Evolutionary conservation across 1,140 invertebrate genomes (phyloP).

Genomic region (Drosophila fuyamai): DNA sequence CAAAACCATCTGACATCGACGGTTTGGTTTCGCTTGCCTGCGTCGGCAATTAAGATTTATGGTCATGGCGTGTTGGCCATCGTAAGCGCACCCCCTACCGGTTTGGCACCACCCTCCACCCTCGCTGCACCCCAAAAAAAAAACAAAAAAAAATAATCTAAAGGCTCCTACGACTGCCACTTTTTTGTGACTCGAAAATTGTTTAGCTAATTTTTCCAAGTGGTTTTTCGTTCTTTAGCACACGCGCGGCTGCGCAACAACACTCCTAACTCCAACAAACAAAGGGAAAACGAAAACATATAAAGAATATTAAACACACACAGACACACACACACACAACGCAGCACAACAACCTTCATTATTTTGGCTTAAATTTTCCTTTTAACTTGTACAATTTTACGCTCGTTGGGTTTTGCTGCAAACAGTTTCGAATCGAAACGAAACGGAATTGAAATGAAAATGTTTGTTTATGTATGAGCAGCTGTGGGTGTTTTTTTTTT

Average conservation of each 20-base stretch:
- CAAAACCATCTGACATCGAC: constrained; percentile 30
- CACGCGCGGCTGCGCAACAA: constrained; percentile 70
- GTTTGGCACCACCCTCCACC: neutral
- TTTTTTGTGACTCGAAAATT: constrained; percentile 42
- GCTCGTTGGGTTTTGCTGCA: constrained; percentile 56
- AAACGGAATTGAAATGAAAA: constrained; percentile 26
- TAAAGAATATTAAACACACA: constrained; percentile 8
- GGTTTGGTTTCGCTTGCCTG: constrained; percentile 72
- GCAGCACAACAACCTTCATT: constrained; percentile 3
- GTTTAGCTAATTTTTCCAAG: constrained; percentile 62
- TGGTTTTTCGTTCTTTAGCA: constrained; percentile 49
- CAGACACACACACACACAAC: no score
- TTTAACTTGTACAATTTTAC: constrained; percentile 77
- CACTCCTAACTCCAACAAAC: constrained; percentile 3
- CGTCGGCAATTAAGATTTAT: constrained; percentile 80
- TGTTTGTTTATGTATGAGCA: constrained; percentile 27
- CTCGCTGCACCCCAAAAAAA: constrained; percentile 17
- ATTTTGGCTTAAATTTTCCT: constrained; percentile 56
- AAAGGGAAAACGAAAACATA: constrained; percentile 17
- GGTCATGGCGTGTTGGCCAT: constrained; percentile 71
- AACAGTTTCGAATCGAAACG: constrained; percentile 24
- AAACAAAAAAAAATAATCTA: constrained; percentile 10
- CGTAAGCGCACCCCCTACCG: constrained; percentile 43
- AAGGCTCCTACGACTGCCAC: constrained; percentile 11
- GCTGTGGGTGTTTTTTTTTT: constrained; percentile 20